These are phyloP conservation scores for Apamea epomidion DNA, from an alignment of 2,888 invertebrate species.

Conservation along the genomic window DNA sequence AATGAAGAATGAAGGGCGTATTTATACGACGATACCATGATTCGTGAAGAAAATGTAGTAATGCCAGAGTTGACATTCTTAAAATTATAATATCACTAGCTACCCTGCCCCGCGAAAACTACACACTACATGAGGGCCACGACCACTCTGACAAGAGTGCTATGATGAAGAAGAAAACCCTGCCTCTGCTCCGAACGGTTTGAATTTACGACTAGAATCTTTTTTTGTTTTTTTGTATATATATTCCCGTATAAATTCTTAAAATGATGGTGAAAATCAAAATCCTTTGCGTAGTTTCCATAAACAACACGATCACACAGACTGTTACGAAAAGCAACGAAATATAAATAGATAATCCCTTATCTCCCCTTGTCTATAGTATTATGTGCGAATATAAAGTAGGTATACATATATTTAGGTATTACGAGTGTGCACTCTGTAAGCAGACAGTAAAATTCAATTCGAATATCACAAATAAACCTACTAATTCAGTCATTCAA, in stretches of 20 bases:
- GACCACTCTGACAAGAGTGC: too few species aligned
- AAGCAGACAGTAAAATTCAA: neutral
- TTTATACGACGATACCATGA: too few species aligned
- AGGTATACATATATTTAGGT: neutral
- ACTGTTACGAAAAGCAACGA: neutral
- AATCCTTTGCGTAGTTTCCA: neutral
- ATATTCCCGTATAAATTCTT: too few species aligned
- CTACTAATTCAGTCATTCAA: neutral
- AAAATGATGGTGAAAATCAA: neutral
- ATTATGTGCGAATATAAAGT: neutral
- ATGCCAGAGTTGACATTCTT: neutral
- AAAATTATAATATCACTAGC: neutral
- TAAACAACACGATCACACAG: neutral
- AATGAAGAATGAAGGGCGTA: neutral
- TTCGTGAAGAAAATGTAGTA: neutral
- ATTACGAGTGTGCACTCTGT: neutral
- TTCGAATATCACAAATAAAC: conserved; percentile 16
- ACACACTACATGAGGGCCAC: too few species aligned
- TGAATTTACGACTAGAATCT: too few species aligned
- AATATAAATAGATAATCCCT: neutral
- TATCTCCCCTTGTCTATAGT: neutral
- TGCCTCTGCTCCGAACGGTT: too few species aligned
- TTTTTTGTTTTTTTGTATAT: too few species aligned
- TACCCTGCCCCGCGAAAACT: too few species aligned
- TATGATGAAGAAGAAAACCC: too few species aligned